Percentiles rank a stretch among this genome's conserved stretches.
Evolutionary conservation across 2,888 invertebrate genomes (phyloP).

Genomic region (Phrixothrix hirtus): DNA sequence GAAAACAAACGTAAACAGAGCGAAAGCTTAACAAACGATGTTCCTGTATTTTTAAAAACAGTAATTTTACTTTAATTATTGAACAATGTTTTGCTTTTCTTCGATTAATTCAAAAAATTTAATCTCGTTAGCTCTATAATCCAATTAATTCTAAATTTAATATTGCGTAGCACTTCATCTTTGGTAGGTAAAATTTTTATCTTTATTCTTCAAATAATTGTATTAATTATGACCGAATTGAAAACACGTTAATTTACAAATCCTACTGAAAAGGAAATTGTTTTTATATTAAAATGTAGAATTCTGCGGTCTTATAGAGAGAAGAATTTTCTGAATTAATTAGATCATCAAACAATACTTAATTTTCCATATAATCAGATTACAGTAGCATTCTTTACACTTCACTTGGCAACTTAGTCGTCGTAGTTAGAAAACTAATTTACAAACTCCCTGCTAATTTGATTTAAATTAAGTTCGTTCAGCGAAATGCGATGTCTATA

Average conservation of each 20-base stretch:
- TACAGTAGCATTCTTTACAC: slow-evolving; percentile 52
- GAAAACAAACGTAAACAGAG: no score
- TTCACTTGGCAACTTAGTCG: slow-evolving; percentile 39
- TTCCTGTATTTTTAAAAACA: no score
- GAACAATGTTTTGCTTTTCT: no score
- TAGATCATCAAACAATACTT: slow-evolving; percentile 51
- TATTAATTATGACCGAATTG: slow-evolving; percentile 10
- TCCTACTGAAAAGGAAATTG: slow-evolving; percentile 9
- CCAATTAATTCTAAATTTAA: slow-evolving; percentile 9
- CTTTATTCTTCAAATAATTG: slow-evolving; percentile 9
- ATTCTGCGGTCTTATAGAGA: slow-evolving; percentile 6
- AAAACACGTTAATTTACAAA: slow-evolving; percentile 12
- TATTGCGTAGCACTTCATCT: no score
- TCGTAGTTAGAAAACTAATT: slow-evolving; percentile 51
- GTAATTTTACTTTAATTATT: no score
- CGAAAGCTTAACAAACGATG: no score
- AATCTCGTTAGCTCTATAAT: no score
- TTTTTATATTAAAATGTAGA: slow-evolving; percentile 9
- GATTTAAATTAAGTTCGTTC: slow-evolving; percentile 53
- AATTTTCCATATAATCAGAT: slow-evolving; percentile 53
- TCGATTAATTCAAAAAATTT: no score
- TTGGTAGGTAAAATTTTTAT: slow-evolving; percentile 10
- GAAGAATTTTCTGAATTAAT: slow-evolving; percentile 33
- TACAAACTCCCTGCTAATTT: slow-evolving; percentile 53
- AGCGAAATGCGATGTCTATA: slow-evolving; percentile 42